Conservation (phyloP, 2,888 invertebrate species). For the Conus canariensis region DNA sequence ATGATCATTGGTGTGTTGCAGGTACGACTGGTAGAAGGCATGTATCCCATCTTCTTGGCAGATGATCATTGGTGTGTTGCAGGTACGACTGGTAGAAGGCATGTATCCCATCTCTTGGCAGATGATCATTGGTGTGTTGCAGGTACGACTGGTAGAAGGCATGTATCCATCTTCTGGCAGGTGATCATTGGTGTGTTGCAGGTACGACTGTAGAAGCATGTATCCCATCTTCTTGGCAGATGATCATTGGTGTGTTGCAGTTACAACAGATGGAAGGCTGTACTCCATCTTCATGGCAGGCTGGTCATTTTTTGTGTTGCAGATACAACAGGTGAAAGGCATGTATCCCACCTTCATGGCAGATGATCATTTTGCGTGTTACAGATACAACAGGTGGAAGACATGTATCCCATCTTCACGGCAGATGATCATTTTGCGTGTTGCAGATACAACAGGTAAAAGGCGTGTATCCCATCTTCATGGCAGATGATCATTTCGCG, state of each 20-base stretch:
- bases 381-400: neutral
- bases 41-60: conserved; percentile 18
- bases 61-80: neutral
- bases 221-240: conserved; percentile 20
- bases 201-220: neutral
- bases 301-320: neutral
- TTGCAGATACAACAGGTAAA: too few species aligned
- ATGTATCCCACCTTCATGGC: too few species aligned
- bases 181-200: too few species aligned
- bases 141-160: too few species aligned
- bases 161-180: too few species aligned
- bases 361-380: too few species aligned
- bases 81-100: too few species aligned
- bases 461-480: too few species aligned
- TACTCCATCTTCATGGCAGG: conserved; percentile 23
- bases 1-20: neutral
- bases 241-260: neutral
- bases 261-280: neutral
- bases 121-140: neutral
- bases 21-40: too few species aligned
- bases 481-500: too few species aligned
- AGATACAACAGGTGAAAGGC: too few species aligned
- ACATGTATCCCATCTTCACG: conserved; percentile 21
- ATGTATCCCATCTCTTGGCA: too few species aligned
- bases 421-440: neutral